A percentile compares a stretch with the other conserved stretches of the same genome.
Conservation (phyloP, 2,888 invertebrate species). For the Thecocarcelia acutangulata region DNA sequence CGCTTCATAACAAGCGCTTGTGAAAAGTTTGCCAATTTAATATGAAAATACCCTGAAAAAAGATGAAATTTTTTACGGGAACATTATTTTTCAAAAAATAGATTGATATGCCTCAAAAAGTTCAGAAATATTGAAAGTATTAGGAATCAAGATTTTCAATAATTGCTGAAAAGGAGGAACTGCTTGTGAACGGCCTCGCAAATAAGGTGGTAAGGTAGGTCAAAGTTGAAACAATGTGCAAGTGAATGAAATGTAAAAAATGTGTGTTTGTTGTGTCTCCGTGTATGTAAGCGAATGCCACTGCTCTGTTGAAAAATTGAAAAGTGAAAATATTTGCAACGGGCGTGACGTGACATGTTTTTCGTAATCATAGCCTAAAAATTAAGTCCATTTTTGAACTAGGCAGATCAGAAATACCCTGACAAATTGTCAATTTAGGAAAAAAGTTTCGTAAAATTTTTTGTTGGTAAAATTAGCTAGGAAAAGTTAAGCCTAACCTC, state of each 20-base stretch:
- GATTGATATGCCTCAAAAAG: conserved; percentile 72
- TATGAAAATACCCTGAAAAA: conserved; percentile 28
- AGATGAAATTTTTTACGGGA: conserved; percentile 32
- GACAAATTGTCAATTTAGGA: conserved; percentile 2
- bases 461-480: conserved; percentile 10
- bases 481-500: conserved; percentile 62
- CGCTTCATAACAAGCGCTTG: conserved; percentile 63
- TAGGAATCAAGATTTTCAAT: conserved; percentile 22
- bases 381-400: conserved; percentile 28
- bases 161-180: conserved; percentile 49
- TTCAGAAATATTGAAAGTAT: conserved; percentile 58
- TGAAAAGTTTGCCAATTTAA: conserved; percentile 51
- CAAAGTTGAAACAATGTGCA: conserved; percentile 76
- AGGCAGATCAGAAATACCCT: not conserved
- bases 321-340: conserved; percentile 68
- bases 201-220: conserved; percentile 79
- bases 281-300: conserved; percentile 53
- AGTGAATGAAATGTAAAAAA: conserved; percentile 54
- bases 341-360: conserved; percentile 68
- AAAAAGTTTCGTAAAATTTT: conserved; percentile 6
- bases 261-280: conserved; percentile 56
- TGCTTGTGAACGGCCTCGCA: conserved; percentile 74
- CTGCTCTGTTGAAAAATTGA: conserved; percentile 48
- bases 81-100: conserved; percentile 70
- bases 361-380: conserved; percentile 56